These are phyloP conservation scores for Helicoverpa assulta DNA, from an alignment of 2,888 invertebrate genomes.

Conservation along the genomic window DNA sequence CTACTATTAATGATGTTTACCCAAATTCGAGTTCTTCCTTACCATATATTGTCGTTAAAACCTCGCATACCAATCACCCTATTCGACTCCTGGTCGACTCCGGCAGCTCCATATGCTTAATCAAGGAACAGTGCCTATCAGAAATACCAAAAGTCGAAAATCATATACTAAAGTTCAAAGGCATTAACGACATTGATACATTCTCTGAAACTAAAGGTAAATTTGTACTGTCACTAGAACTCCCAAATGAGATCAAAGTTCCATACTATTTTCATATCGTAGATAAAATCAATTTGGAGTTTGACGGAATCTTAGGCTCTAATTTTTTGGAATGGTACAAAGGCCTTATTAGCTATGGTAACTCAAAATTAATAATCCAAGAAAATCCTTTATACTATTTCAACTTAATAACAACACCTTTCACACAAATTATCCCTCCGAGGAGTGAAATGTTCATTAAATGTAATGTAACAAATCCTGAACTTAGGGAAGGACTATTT, in stretches of 20 bases:
- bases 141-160: background rate
- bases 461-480: background rate
- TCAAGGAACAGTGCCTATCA: background rate
- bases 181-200: conserved; percentile 1
- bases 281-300: conserved; percentile 1
- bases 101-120: conserved; percentile 10
- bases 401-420: conserved; percentile 2
- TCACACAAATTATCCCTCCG: background rate
- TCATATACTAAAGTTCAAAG: conserved; percentile 8
- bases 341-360: background rate
- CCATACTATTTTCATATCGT: conserved; percentile 8
- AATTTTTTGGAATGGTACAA: conserved; percentile 5
- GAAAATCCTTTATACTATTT: conserved; percentile 2
- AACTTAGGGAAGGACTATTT: background rate
- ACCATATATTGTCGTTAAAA: background rate
- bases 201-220: background rate
- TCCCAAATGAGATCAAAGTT: background rate
- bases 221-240: background rate
- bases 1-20: background rate
- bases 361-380: background rate
- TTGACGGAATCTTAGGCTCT: conserved; percentile 6
- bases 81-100: conserved; percentile 2
- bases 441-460: conserved; percentile 1
- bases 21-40: conserved; percentile 4
- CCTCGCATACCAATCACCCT: background rate